Evolutionary conservation across 2,888 invertebrate species (phyloP).

Genomic region (Phoenoteleia sp.): DNA sequence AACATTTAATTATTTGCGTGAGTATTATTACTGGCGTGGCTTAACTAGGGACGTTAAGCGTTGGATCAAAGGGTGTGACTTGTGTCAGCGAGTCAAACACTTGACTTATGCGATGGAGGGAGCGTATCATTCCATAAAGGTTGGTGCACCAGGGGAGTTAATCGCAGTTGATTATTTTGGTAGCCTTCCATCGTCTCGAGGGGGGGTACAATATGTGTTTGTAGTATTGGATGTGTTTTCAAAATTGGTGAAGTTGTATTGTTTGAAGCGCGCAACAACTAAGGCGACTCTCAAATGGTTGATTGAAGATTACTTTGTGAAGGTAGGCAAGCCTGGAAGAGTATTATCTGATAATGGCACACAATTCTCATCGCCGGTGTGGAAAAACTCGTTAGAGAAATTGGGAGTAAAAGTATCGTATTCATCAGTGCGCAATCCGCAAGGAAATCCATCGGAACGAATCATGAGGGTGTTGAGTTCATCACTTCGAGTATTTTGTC

Average conservation of each 20-base stretch:
- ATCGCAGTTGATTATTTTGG: constrained; percentile 62
- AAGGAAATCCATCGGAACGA: constrained; percentile 16
- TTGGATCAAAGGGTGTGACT: constrained; percentile 13
- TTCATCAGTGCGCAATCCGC: constrained; percentile 21
- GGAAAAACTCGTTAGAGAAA: constrained; percentile 17
- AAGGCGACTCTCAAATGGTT: constrained; percentile 16
- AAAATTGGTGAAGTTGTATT: constrained; percentile 57
- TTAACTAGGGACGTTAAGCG: neutral
- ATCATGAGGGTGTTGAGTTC: neutral
- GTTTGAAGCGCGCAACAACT: constrained; percentile 51
- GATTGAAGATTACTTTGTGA: constrained; percentile 14
- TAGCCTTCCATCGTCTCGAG: constrained; percentile 45
- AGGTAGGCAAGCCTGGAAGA: constrained; percentile 30
- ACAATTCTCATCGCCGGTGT: constrained; percentile 34
- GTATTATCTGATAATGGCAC: constrained; percentile 45
- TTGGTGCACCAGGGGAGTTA: constrained; percentile 11
- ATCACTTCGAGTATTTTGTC: constrained; percentile 11
- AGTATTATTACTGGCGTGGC: constrained; percentile 23
- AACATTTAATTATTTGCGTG: neutral
- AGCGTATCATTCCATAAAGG: neutral
- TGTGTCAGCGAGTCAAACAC: constrained; percentile 26
- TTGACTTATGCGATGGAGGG: constrained; percentile 33
- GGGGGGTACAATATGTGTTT: constrained; percentile 54
- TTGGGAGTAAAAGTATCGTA: constrained; percentile 9
- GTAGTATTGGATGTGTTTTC: constrained; percentile 27